These are phyloP conservation scores for Odocoileus hemionus DNA, from an alignment of 2,113 vertebrate genomes.

Conservation along the genomic window DNA sequence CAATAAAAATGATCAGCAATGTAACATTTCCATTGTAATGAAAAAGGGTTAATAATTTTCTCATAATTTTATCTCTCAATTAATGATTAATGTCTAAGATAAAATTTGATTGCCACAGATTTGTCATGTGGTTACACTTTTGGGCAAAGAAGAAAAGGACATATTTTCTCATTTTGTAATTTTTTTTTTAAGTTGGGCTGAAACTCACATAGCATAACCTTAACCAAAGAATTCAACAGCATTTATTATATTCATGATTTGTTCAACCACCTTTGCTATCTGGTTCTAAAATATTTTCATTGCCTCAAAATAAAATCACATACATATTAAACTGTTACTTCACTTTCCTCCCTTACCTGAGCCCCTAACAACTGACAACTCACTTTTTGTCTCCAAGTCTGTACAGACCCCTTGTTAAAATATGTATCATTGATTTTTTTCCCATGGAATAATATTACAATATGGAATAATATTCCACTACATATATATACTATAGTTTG, in stretches of 20 bases:
- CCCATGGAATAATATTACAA: neutral
- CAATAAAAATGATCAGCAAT: neutral
- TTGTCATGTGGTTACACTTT: neutral
- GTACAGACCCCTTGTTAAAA: neutral
- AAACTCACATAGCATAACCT: neutral
- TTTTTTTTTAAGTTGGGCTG: neutral
- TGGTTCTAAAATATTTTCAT: neutral
- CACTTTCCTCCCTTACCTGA: neutral
- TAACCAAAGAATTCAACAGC: neutral
- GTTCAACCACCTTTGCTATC: neutral
- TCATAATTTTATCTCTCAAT: neutral
- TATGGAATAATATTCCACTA: neutral
- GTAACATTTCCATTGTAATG: neutral
- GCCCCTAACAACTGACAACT: neutral
- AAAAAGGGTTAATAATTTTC: neutral
- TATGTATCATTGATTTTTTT: neutral
- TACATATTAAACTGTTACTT: neutral
- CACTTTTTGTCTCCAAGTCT: neutral
- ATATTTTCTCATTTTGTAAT: neutral
- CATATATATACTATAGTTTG: neutral
- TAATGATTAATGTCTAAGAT: neutral
- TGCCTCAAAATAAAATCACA: neutral
- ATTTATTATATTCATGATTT: neutral
- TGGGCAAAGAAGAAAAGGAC: neutral
- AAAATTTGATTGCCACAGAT: neutral